Conservation (phyloP, 2,113 vertebrate genomes). For the Porphyrio hochstetteri region DNA sequence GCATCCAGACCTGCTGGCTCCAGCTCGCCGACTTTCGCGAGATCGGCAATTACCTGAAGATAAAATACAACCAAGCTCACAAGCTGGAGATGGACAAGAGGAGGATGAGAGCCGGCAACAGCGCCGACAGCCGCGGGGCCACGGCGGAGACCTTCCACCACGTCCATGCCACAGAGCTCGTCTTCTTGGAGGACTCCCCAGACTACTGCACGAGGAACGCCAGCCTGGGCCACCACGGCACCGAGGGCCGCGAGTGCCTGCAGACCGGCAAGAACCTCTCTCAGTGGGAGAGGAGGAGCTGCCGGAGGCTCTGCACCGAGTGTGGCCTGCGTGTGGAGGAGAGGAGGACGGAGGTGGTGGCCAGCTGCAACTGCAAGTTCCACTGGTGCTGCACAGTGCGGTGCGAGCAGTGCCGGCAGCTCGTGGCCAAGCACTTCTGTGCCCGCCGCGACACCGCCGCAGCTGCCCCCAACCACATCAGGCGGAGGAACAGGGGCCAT, state of each 20-base stretch:
- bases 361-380: slow-evolving; percentile 96
- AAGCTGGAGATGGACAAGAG: slow-evolving; percentile 93
- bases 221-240: slow-evolving; percentile 87
- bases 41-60: slow-evolving; percentile 89
- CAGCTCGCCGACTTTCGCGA: slow-evolving; percentile 92
- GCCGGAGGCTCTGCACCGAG: slow-evolving; percentile 86
- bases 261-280: slow-evolving; percentile 79
- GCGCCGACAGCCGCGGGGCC: slow-evolving; percentile 84
- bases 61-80: slow-evolving; percentile 86
- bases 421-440: slow-evolving; percentile 89
- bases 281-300: slow-evolving; percentile 85
- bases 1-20: slow-evolving; percentile 95
- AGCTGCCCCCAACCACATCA: slow-evolving; percentile 48
- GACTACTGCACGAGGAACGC: slow-evolving; percentile 91
- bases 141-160: slow-evolving; percentile 80
- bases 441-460: slow-evolving; percentile 21
- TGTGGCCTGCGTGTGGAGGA: slow-evolving; percentile 88
- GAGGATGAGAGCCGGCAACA: slow-evolving; percentile 84
- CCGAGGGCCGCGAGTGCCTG: slow-evolving; percentile 91
- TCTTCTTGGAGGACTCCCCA: slow-evolving; percentile 93
- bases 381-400: slow-evolving; percentile 96
- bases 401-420: slow-evolving; percentile 87
- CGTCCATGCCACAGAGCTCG: slow-evolving; percentile 82
- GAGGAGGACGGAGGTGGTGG: slow-evolving; percentile 79
- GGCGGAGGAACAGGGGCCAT: slow-evolving; percentile 66